phyloP scores from a whole-genome alignment of 2,113 vertebrate species.

The Nanorana parkeri region DNA sequence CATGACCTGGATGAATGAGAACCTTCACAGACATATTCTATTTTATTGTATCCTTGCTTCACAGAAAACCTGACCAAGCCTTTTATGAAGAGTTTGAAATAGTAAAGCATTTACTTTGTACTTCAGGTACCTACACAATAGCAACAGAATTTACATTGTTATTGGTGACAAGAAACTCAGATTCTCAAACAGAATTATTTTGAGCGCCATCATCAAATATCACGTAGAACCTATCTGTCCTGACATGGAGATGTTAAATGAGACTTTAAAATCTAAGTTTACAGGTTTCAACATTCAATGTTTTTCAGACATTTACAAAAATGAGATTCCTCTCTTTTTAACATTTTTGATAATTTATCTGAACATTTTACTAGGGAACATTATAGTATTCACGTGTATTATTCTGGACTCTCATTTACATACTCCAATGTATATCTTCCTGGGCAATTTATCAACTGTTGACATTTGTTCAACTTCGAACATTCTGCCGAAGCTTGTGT shows the following conservation, averaged over 20 bases:
- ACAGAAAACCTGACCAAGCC: no score
- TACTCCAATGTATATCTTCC: conserved; percentile 45
- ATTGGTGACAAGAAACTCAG: no score
- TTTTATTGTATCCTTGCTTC: no score
- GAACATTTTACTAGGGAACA: conserved; percentile 15
- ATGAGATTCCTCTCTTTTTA: conserved; percentile 1
- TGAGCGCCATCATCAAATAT: no score
- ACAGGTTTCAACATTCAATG: conserved; percentile 5
- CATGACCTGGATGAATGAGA: no score
- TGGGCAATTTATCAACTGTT: conserved; percentile 6
- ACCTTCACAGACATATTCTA: no score
- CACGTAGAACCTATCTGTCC: no score
- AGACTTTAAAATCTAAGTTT: neutral
- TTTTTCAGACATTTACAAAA: neutral
- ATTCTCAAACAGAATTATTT: no score
- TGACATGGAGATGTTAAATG: neutral
- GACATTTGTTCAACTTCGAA: conserved; percentile 29
- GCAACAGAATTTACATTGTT: no score
- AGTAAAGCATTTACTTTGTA: no score
- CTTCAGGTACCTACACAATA: no score
- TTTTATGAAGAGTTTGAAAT: no score
- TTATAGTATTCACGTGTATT: neutral
- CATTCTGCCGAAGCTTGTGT: conserved; percentile 27
- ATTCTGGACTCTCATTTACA: conserved; percentile 9
- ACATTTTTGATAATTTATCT: conserved; percentile 20